Base-by-base conservation (phyloP, 2,797 vertebrate species). In the Anguilla anguilla region DNA sequence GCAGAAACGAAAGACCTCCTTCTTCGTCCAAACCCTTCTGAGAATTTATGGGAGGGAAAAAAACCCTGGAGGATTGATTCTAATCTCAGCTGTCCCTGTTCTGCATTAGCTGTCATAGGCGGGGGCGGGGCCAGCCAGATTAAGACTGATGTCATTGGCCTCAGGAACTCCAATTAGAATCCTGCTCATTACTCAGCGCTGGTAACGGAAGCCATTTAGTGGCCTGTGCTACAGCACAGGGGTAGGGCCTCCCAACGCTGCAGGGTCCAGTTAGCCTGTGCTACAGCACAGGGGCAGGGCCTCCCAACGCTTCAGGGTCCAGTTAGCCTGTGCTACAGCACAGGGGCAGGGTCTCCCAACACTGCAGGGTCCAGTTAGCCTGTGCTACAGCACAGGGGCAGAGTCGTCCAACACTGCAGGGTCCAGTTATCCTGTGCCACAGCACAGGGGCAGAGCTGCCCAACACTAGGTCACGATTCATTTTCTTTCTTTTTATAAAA, bases 181-280 rank as follows among this genome's bases (percentile, higher is more conserved):
- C 95, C 95, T 95, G 95, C 95, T 96, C 96, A 97, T 97, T 97
- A 97, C 96, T 97, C 96, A 97, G 95, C 93, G 92, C 94, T 81
- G 88, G 95, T 96, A 95, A 96, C 95, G 95, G 96, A 96, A 97
- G 96, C 96, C 96, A 96, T 97, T 96, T 97, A 96, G 95, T 96
- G 94, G 93, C 95, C 95, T 91, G 92, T 94, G 95, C 96, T 95
- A 96, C 95, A 96, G 95, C 95, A 95, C 96, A 96, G 95, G 96
- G 95, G 95, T 94, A 96, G 96, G 90, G 96, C 96, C 94, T 94
- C 94, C 94, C 94, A 35, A 35, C 1, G 35, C 35, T 35, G 35
- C 35, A 35, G 35, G 35, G 35, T 35, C 35, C 35, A 35, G 35
- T 35, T 35, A 35, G 35, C 35, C 35, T 35, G 35, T 35, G 35